A percentile compares a stretch with the other conserved stretches of the same genome.
phyloP scores from a whole-genome alignment of 2,113 vertebrate genomes.

The Sceloporus tristichus region DNA sequence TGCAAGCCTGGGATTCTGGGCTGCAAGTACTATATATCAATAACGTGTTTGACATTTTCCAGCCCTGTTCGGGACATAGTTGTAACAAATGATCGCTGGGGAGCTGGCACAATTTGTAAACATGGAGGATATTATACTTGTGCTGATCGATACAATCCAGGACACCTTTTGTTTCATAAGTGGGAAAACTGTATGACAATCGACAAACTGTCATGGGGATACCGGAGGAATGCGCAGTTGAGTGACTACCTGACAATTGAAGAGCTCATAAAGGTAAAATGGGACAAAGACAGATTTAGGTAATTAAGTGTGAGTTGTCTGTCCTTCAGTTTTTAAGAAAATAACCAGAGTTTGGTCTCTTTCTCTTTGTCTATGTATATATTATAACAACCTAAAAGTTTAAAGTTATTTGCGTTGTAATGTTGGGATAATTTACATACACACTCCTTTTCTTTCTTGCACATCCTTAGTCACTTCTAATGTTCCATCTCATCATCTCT shows the following conservation, averaged over 20 bases:
- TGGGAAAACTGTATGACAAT: slow-evolving; percentile 98
- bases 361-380: too few species aligned
- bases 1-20: fast-evolving
- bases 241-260: slow-evolving; percentile 84
- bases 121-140: slow-evolving; percentile 96
- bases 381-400: not conserved
- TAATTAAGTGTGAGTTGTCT: not conserved
- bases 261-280: slow-evolving; percentile 84
- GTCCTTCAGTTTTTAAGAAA: not conserved
- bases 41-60: slow-evolving; percentile 42
- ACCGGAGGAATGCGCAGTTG: slow-evolving; percentile 86
- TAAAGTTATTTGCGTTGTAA: not conserved
- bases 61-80: slow-evolving; percentile 92
- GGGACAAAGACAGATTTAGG: not conserved
- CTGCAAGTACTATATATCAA: not conserved
- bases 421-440: not conserved
- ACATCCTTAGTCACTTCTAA: not conserved
- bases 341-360: not conserved
- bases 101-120: slow-evolving; percentile 82
- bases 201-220: slow-evolving; percentile 92
- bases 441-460: not conserved
- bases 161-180: slow-evolving; percentile 89
- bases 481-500: not conserved
- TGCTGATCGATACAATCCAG: slow-evolving; percentile 89
- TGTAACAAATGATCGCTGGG: slow-evolving; percentile 98